Percentiles rank a stretch among this genome's conserved stretches.
phyloP scores from a whole-genome alignment of 2,888 invertebrate genomes.

The Tachina fera region DNA sequence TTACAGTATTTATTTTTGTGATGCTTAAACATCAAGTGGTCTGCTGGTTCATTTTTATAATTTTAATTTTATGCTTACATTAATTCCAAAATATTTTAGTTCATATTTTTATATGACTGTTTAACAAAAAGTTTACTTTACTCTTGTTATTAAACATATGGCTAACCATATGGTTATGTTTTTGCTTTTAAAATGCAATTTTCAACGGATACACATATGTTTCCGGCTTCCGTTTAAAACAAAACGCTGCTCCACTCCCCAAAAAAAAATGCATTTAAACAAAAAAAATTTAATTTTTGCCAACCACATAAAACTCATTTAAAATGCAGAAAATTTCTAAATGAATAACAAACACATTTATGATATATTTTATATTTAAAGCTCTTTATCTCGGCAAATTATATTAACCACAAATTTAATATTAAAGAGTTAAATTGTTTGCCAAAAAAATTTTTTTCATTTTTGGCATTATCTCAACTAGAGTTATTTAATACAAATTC shows the following conservation, averaged over 20 bases:
- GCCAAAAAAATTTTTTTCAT: conserved; percentile 56
- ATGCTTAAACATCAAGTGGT: not conserved
- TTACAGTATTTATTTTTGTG: not conserved
- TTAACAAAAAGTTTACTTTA: conserved; percentile 10
- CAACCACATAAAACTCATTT: conserved; percentile 71
- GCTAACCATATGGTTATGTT: conserved; percentile 69
- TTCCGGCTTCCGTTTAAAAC: conserved; percentile 66
- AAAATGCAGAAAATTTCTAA: conserved; percentile 61
- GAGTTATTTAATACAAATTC: conserved; percentile 45
- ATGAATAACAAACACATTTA: conserved; percentile 57
- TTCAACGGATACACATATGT: conserved; percentile 68
- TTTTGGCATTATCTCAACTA: conserved; percentile 56
- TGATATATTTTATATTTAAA: too few relatives aligned
- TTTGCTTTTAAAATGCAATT: conserved; percentile 58
- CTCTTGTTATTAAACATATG: conserved; percentile 66
- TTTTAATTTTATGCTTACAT: too few relatives aligned
- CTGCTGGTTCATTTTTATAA: not conserved
- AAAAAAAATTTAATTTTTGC: not conserved
- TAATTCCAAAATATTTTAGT: not conserved
- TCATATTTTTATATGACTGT: not conserved
- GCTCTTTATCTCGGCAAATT: conserved; percentile 16
- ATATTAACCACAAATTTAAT: conserved; percentile 66
- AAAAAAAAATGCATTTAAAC: conserved; percentile 14
- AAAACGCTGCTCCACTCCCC: conserved; percentile 11
- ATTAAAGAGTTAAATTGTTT: conserved; percentile 50